These are phyloP conservation scores for Poeciliopsis paucimaculata DNA, from an alignment of 2,797 vertebrate genomes.

Conservation along the genomic window DNA sequence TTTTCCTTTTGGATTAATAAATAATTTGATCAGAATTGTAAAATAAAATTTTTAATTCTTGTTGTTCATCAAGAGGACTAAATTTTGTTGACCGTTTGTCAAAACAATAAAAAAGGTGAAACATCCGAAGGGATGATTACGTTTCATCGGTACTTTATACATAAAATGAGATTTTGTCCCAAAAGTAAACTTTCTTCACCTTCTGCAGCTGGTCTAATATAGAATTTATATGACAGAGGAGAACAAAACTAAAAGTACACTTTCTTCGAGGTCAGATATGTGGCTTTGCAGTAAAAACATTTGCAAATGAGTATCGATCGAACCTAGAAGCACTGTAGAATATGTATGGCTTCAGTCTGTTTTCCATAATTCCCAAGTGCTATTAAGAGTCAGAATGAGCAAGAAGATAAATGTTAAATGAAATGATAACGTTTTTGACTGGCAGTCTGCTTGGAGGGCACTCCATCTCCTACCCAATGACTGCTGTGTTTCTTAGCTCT, in stretches of 20 bases:
- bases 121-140: not conserved
- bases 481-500: not conserved
- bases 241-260: not conserved
- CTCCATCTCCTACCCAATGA: not conserved
- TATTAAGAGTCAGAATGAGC: not conserved
- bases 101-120: not conserved
- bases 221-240: not conserved
- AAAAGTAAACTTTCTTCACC: not conserved
- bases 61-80: not conserved
- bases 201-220: not conserved
- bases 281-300: not conserved
- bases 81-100: not conserved
- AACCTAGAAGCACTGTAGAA: slow-evolving; percentile 1
- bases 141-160: not conserved
- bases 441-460: not conserved
- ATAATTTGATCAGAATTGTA: not conserved
- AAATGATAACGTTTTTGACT: slow-evolving; percentile 1
- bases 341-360: not conserved
- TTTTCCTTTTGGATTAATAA: not conserved
- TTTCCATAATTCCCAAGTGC: not conserved
- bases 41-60: not conserved
- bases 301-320: not conserved
- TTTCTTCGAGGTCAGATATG: slow-evolving; percentile 2
- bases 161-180: not conserved
- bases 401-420: slow-evolving; percentile 8